Conservation (phyloP, 2,797 vertebrate genomes). For the Pipistrellus kuhlii region DNA sequence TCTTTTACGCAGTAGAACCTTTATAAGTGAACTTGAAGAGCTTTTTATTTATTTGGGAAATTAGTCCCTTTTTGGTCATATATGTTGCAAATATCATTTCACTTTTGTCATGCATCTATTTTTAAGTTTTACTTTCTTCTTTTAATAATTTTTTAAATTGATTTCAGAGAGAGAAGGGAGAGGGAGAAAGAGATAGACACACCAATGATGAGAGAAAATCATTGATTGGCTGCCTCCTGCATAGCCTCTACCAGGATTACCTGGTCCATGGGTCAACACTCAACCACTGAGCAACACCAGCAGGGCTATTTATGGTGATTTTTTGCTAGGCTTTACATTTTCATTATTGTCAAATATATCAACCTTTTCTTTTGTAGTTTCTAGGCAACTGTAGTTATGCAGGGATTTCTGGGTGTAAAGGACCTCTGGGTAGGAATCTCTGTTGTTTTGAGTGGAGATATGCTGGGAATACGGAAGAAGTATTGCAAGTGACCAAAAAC, state of each 20-base stretch:
- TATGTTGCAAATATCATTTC: not conserved
- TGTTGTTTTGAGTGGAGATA: not conserved
- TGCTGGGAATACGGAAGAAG: not conserved
- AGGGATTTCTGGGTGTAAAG: not conserved
- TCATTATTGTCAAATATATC: not conserved
- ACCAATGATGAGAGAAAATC: too few species aligned
- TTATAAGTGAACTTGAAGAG: not conserved
- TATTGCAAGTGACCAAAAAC: not conserved
- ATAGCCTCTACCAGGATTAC: too few species aligned
- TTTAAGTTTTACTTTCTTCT: not conserved
- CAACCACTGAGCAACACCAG: too few species aligned
- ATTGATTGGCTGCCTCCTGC: too few species aligned
- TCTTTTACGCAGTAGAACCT: not conserved
- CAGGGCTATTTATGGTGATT: not conserved
- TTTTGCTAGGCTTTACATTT: not conserved
- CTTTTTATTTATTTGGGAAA: not conserved
- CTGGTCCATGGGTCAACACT: too few species aligned
- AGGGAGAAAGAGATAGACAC: too few species aligned
- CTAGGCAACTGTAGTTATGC: not conserved
- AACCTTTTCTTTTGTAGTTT: slow-evolving; percentile 6
- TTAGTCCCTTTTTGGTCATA: not conserved
- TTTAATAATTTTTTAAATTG: too few species aligned
- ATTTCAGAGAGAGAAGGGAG: too few species aligned
- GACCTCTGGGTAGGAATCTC: not conserved
- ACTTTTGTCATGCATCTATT: not conserved